Evolutionary conservation across 2,113 vertebrate genomes (phyloP).

Genomic region (Globicephala melas): DNA sequence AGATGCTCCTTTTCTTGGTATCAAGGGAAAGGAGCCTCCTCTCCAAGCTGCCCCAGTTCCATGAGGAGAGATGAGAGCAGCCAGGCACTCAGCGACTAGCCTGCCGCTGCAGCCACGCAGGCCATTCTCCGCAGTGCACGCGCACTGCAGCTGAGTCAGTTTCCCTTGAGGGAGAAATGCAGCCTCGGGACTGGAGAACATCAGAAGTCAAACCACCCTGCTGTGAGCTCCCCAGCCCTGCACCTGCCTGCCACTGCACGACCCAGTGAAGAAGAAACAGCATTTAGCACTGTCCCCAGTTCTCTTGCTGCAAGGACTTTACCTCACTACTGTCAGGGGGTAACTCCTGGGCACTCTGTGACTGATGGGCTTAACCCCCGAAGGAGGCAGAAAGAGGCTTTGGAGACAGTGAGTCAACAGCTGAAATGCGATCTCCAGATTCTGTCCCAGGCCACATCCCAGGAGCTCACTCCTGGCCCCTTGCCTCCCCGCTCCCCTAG

Average conservation of each 20-base stretch:
- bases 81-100: not conserved
- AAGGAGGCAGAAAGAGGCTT: not conserved
- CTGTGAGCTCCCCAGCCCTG: not conserved
- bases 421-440: conserved; percentile 50
- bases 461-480: conserved; percentile 38
- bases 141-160: not conserved
- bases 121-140: fast-evolving
- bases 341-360: not conserved
- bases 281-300: not conserved
- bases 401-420: not conserved
- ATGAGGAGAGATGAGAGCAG: not conserved
- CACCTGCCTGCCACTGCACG: not conserved
- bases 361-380: not conserved
- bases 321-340: not conserved
- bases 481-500: not conserved
- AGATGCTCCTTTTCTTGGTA: not conserved
- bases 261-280: not conserved
- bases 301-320: not conserved
- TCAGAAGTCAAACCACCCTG: not conserved
- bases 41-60: not conserved
- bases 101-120: not conserved
- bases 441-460: not conserved
- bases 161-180: not conserved
- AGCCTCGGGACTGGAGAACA: not conserved
- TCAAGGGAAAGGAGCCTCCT: not conserved